Evolutionary conservation across 2,888 invertebrate species (phyloP).

Genomic region (Acrocyrtus sp.): DNA sequence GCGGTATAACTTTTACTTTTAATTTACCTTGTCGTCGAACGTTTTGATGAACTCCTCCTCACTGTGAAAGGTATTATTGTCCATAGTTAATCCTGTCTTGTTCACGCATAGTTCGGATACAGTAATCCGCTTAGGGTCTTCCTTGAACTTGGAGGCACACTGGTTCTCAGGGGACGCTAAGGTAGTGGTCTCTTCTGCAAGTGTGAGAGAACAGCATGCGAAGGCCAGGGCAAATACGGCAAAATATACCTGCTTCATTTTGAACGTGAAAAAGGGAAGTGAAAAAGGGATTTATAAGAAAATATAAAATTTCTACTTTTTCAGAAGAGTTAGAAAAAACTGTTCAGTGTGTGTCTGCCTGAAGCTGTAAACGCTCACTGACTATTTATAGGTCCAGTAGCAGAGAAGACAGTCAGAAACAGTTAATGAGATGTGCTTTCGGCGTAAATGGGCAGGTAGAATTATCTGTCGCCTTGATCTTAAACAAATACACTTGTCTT

Average conservation of each 20-base stretch:
- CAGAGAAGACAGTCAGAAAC: conserved; percentile 15
- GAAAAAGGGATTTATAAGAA: no score
- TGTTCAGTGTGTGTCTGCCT: conserved; percentile 5
- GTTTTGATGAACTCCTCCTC: conserved; percentile 42
- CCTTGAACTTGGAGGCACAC: conserved; percentile 42
- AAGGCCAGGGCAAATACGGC: conserved; percentile 7
- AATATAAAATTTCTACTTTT: no score
- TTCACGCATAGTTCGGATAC: conserved; percentile 36
- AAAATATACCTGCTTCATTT: conserved; percentile 20
- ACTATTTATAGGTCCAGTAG: conserved; percentile 21
- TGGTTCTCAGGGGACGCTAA: conserved; percentile 17
- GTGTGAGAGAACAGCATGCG: not conserved
- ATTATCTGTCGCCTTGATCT: no score
- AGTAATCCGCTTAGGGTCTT: conserved; percentile 27
- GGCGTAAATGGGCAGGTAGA: conserved; percentile 8
- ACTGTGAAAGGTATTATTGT: conserved; percentile 26
- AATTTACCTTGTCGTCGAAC: conserved; percentile 46
- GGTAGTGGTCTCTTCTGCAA: conserved; percentile 13
- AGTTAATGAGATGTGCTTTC: conserved; percentile 20
- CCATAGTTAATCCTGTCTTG: conserved; percentile 21
- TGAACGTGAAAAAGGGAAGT: not conserved
- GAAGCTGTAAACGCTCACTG: conserved; percentile 9
- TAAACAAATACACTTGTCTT: no score
- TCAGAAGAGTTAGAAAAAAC: no score
- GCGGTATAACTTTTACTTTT: no score